Percentiles rank a stretch among this genome's conserved stretches.
Evolutionary conservation across 2,113 vertebrate species (phyloP).

Genomic region (Phaethon lepturus): DNA sequence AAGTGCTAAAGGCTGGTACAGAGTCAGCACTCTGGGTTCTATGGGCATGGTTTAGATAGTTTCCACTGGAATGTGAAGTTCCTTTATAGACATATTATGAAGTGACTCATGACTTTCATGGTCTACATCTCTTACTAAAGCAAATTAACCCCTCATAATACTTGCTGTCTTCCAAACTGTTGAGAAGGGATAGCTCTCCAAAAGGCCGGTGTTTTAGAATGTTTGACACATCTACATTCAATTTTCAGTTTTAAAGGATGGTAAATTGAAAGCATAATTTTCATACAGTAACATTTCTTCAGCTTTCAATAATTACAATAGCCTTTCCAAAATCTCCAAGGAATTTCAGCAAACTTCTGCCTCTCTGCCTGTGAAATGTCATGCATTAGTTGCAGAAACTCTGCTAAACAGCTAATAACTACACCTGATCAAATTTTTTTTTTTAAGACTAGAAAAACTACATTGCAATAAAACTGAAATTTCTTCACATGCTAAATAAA

Average conservation of each 20-base stretch:
- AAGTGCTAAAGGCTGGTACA: background rate
- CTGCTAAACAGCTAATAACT: background rate
- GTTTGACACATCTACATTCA: background rate
- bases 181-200: background rate
- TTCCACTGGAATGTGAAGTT: background rate
- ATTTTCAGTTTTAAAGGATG: background rate
- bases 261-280: background rate
- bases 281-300: background rate
- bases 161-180: background rate
- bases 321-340: background rate
- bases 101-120: background rate
- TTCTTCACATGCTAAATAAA: background rate
- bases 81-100: background rate
- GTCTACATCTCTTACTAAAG: background rate
- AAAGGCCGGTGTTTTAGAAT: background rate
- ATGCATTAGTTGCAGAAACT: background rate
- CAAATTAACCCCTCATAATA: background rate
- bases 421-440: accelerated
- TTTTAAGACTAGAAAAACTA: background rate
- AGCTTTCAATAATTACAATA: background rate
- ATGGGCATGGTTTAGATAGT: background rate
- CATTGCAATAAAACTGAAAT: background rate
- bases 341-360: background rate
- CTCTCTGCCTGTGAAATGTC: background rate
- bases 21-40: background rate